Evolutionary conservation across 2,888 invertebrate species (phyloP).

Genomic region (Synergus itoensis): DNA sequence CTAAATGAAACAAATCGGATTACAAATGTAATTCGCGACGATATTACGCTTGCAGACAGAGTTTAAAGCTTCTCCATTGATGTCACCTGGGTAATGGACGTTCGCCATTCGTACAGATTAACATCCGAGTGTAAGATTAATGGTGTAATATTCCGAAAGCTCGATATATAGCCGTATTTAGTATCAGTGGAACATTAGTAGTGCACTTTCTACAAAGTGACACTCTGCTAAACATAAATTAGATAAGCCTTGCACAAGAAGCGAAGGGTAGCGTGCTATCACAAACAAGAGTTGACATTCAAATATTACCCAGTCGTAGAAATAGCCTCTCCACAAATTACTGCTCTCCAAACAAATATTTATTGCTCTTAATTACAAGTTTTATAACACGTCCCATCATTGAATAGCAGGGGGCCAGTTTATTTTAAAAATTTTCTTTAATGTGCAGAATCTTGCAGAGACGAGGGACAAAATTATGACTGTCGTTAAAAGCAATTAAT

Average conservation of each 20-base stretch:
- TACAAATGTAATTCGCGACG: not conserved
- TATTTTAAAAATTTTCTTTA: too few species aligned
- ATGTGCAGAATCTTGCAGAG: too few species aligned
- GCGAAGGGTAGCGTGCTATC: constrained; percentile 2
- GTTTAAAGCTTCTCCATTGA: constrained; percentile 25
- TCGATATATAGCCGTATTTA: constrained; percentile 26
- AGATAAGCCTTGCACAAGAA: constrained; percentile 20
- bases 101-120: constrained; percentile 28
- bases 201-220: constrained; percentile 29
- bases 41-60: not conserved
- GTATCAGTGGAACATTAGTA: constrained; percentile 18
- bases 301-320: not conserved
- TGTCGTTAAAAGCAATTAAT: not conserved
- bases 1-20: constrained; percentile 13
- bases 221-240: constrained; percentile 32
- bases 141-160: constrained; percentile 28
- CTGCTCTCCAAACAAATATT: not conserved
- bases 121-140: constrained; percentile 8
- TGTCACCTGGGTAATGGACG: constrained; percentile 10
- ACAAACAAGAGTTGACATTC: not conserved
- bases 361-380: too few species aligned
- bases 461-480: too few species aligned
- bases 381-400: too few species aligned
- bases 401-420: too few species aligned
- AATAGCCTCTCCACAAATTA: not conserved